Base-by-base conservation (phyloP, 2,888 invertebrate species). In the Drosophila melanosoma region DNA sequence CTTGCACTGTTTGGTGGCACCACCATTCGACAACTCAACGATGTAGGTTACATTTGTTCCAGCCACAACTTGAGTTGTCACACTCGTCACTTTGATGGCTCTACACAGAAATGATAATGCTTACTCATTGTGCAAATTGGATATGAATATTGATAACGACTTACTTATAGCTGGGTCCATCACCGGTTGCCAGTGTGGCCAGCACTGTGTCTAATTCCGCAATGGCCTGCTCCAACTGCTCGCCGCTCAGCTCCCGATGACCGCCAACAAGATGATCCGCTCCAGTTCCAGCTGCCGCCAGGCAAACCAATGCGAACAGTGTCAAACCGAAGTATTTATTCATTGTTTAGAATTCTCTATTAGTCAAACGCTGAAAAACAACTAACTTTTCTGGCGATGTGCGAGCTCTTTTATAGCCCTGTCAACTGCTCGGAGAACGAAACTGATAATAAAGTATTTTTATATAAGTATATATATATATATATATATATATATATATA, bases 51-150 rank as follows among this genome's bases (percentile, higher is more conserved):
- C 59, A 0, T 76, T 49, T 0, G 7, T 6, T 5, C 90, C 90
- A 29, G 89, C 40, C 26, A 90, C 91, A 8, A 82, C 61, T 68
- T 91, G 91, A 7, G 35, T 54, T 3, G 81, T 79, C 11, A 82
- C 91, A 29, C 81, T 83, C 12, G 68, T 61, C 17, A 91, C 69
- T 23, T 81, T 76, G 15, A 51, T 61, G 6, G 75, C 67, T 56
- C 90, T 90, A 5, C 20, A 40, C 2, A n/a, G 20, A n/a, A 48
- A 10, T 7, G 1, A 52, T 8, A 5, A 60, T 17, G 23, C 8
- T 10, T 15, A 23, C 6, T 15, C 20, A 20, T 2, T 8, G 17
- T 23, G 11, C 11, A n/a, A 32, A 23, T 8, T 3, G 15, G 2
- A 42, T 20, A 8, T n/a, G 1, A 0, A 17, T 15, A 8, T 33